phyloP scores from a whole-genome alignment of 2,797 vertebrate genomes.

The Ctenopoma multispine region DNA sequence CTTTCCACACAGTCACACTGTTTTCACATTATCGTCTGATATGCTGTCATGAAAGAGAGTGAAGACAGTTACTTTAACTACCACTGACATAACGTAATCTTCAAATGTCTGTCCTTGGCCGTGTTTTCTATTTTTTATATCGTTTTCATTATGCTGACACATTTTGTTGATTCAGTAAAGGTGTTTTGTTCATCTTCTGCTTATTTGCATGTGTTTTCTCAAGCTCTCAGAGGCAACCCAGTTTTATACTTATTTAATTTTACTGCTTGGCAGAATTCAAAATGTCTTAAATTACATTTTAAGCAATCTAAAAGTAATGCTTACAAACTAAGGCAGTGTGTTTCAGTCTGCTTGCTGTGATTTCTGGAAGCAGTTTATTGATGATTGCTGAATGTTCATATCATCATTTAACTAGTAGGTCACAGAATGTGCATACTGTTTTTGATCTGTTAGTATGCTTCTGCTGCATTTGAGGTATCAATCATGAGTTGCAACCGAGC shows the following conservation, averaged over 20 bases:
- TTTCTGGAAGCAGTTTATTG: conserved; percentile 16
- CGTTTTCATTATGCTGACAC: neutral
- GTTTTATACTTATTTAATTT: neutral
- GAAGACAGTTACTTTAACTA: neutral
- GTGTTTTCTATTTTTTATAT: neutral
- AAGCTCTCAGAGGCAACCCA: too few species aligned
- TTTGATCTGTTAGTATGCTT: conserved; percentile 32
- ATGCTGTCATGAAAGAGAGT: neutral
- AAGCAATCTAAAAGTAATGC: neutral
- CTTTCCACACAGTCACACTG: neutral
- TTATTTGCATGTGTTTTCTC: neutral
- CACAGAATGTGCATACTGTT: conserved; percentile 20
- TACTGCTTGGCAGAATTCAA: neutral
- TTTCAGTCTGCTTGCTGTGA: conserved; percentile 9
- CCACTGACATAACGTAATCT: neutral
- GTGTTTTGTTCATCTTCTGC: neutral
- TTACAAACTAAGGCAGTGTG: neutral
- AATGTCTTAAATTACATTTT: neutral
- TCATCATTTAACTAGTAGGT: conserved; percentile 35
- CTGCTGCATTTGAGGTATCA: conserved; percentile 33
- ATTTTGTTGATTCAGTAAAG: neutral
- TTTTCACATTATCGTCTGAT: too few species aligned
- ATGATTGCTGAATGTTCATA: conserved; percentile 2
- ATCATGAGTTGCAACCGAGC: conserved; percentile 21
- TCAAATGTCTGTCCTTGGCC: neutral